A percentile compares a stretch with the other conserved stretches of the same genome.
Conservation (phyloP, 2,888 invertebrate genomes). For the Polietes domitor region DNA sequence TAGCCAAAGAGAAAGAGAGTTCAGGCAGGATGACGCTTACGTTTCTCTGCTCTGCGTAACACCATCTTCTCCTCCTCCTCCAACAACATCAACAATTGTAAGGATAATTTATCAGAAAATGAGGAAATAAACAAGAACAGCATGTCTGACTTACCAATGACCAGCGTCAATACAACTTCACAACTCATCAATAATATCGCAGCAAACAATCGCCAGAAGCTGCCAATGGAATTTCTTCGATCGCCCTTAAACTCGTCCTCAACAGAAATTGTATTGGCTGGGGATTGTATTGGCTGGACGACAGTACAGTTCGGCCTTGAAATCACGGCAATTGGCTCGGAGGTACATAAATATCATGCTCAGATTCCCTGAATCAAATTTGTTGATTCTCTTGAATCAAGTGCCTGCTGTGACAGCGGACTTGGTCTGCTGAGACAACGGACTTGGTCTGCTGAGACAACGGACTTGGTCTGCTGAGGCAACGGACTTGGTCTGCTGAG, state of each 20-base stretch:
- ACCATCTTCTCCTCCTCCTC: too few relatives aligned
- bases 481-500: too few relatives aligned
- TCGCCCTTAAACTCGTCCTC: neutral
- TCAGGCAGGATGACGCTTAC: neutral
- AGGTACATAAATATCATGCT: too few relatives aligned
- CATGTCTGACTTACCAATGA: slow-evolving; percentile 12
- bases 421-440: too few relatives aligned
- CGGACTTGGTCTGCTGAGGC: too few relatives aligned
- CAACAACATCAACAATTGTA: neutral
- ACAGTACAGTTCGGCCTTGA: neutral
- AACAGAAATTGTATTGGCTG: neutral
- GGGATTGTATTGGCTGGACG: neutral
- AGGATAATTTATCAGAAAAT: slow-evolving; percentile 8
- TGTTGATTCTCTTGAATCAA: too few relatives aligned
- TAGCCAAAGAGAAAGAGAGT: neutral
- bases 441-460: too few relatives aligned
- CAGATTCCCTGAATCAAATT: too few relatives aligned
- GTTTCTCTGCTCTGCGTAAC: too few relatives aligned
- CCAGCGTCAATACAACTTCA: slow-evolving; percentile 27
- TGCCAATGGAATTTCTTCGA: neutral
- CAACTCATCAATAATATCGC: slow-evolving; percentile 22
- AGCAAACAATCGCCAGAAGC: neutral
- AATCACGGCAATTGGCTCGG: too few relatives aligned
- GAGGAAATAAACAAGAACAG: slow-evolving; percentile 18
- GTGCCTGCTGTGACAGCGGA: too few relatives aligned